These are phyloP conservation scores for Steatornis caripensis DNA, from an alignment of 2,113 vertebrate species.

Conservation along the genomic window DNA sequence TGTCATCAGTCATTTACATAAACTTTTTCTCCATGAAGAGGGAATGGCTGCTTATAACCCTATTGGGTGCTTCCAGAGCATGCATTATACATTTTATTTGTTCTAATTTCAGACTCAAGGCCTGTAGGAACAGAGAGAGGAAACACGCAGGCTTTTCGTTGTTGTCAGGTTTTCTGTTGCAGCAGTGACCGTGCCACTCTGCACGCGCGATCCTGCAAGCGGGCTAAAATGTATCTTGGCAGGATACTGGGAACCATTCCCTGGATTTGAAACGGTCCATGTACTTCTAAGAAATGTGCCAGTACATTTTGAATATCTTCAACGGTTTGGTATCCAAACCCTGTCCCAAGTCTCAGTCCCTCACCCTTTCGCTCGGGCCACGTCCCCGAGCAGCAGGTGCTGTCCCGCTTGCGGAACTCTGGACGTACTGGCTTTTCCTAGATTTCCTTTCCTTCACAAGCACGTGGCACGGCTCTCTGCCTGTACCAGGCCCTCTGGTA, in stretches of 20 bases:
- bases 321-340: not conserved
- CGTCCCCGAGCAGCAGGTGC: not conserved
- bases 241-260: not conserved
- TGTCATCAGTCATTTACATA: conserved; percentile 99
- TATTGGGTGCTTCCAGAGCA: conserved; percentile 82
- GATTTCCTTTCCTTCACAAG: not conserved
- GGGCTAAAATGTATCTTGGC: not conserved
- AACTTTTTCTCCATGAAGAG: conserved; percentile 79
- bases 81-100: conserved; percentile 77
- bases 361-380: not conserved
- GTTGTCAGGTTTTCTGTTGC: not conserved
- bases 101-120: conserved; percentile 61
- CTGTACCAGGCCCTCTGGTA: not conserved
- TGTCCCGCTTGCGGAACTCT: not conserved
- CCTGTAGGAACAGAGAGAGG: conserved; percentile 54
- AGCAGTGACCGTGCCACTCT: not conserved
- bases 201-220: not conserved
- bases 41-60: conserved; percentile 87
- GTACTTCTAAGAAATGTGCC: not conserved
- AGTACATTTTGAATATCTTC: not conserved
- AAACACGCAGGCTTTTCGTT: not conserved
- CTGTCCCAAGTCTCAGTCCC: not conserved
- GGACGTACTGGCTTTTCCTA: not conserved
- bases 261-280: not conserved
- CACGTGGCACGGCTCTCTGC: not conserved